phyloP scores from a whole-genome alignment of 2,797 vertebrate species.

The Uromys caudimaculatus region DNA sequence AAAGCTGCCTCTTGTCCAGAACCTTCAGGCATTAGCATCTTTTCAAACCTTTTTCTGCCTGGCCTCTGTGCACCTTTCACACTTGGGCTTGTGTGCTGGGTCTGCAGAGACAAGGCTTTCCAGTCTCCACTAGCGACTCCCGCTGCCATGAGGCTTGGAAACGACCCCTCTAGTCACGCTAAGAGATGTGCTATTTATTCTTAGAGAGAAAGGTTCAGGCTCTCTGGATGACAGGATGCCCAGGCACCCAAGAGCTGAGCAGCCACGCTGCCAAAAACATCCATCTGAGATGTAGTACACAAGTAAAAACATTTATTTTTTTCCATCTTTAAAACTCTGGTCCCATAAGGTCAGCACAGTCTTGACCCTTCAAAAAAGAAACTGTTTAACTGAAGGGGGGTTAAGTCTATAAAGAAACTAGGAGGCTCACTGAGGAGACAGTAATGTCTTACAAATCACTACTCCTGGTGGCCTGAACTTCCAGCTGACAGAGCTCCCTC shows the following conservation, averaged over 20 bases:
- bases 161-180: neutral
- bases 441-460: neutral
- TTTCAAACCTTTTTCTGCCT: neutral
- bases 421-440: slow-evolving; percentile 18
- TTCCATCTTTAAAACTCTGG: slow-evolving; percentile 77
- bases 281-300: slow-evolving; percentile 57
- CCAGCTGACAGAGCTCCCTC: neutral
- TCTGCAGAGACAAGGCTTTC: neutral
- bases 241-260: neutral
- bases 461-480: neutral
- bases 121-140: neutral
- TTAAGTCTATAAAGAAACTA: neutral
- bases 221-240: neutral
- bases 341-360: slow-evolving; percentile 63
- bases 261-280: neutral
- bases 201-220: neutral
- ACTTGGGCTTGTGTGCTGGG: neutral
- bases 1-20: neutral
- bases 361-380: slow-evolving; percentile 50
- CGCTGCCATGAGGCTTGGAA: no score
- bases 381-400: neutral
- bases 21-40: neutral
- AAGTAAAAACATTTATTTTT: slow-evolving; percentile 82
- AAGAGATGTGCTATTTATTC: neutral
- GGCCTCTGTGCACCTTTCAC: neutral